phyloP scores from a whole-genome alignment of 2,888 invertebrate species.

The Labia minor region DNA sequence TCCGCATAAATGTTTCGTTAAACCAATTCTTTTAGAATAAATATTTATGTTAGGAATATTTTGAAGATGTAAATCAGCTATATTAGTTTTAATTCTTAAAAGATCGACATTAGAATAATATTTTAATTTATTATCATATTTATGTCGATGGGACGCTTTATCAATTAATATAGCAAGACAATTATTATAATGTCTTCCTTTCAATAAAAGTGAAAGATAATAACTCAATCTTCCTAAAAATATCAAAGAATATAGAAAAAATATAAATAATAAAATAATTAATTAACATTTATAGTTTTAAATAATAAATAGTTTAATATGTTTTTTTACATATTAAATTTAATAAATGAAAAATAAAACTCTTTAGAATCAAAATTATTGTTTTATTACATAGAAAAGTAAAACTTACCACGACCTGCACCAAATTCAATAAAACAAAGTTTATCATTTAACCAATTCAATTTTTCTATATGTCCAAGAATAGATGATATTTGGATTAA shows the following conservation, averaged over 20 bases:
- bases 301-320: not conserved
- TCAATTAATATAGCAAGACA: not conserved
- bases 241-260: not conserved
- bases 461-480: slow-evolving; percentile 53
- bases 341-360: not conserved
- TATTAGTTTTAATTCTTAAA: not conserved
- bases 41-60: not conserved
- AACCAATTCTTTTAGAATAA: not conserved
- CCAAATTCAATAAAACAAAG: slow-evolving; percentile 79
- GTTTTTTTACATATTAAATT: not conserved
- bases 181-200: not conserved
- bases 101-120: not conserved
- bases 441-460: slow-evolving; percentile 46
- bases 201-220: not conserved
- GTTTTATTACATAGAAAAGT: slow-evolving; percentile 21
- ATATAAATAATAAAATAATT: not conserved
- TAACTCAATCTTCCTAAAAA: slow-evolving; percentile 7
- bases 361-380: no score
- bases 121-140: slow-evolving; percentile 1
- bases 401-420: slow-evolving; percentile 65
- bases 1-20: not conserved
- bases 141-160: not conserved
- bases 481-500: slow-evolving; percentile 67
- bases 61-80: not conserved
- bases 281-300: not conserved